Percentiles rank a stretch among this genome's conserved stretches.
Conservation (phyloP, 2,888 invertebrate species). For the Caenorhabditis afra region DNA sequence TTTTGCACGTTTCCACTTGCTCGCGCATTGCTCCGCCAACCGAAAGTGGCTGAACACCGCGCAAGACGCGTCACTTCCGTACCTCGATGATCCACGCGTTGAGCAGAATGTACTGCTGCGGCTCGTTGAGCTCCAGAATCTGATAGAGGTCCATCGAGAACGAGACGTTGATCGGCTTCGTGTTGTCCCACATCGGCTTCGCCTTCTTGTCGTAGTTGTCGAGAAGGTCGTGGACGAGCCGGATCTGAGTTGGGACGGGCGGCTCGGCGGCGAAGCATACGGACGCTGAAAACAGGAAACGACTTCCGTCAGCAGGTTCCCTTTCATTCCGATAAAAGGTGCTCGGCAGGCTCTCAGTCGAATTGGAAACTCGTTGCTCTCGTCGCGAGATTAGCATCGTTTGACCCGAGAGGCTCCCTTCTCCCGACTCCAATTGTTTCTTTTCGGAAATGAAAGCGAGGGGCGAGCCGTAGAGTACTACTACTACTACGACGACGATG, state of each 20-base stretch:
- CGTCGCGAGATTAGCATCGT: slow-evolving; percentile 52
- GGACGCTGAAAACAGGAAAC: slow-evolving; percentile 24
- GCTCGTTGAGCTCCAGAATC: slow-evolving; percentile 79
- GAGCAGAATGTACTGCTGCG: slow-evolving; percentile 78
- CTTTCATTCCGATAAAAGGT: not conserved
- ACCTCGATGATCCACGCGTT: slow-evolving; percentile 80
- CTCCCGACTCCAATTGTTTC: slow-evolving; percentile 30
- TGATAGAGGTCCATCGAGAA: slow-evolving; percentile 80
- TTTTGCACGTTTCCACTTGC: slow-evolving; percentile 45
- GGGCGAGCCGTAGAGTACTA: not conserved
- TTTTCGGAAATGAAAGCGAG: slow-evolving; percentile 49
- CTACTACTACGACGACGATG: slow-evolving; percentile 6
- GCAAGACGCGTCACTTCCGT: slow-evolving; percentile 37
- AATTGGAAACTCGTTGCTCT: slow-evolving; percentile 37
- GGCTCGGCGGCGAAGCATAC: slow-evolving; percentile 26
- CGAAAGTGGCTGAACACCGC: slow-evolving; percentile 46
- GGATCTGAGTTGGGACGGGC: slow-evolving; percentile 64
- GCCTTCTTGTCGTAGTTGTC: slow-evolving; percentile 75
- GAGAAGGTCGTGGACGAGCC: slow-evolving; percentile 69
- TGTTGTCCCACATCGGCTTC: slow-evolving; percentile 79
- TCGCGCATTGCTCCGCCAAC: slow-evolving; percentile 42
- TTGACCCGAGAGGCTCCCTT: slow-evolving; percentile 13
- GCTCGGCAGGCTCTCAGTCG: slow-evolving; percentile 26
- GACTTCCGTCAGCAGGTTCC: slow-evolving; percentile 1
- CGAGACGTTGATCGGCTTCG: slow-evolving; percentile 78